Conservation (phyloP, 2,888 invertebrate genomes). For the Amphimallon solstitiale region DNA sequence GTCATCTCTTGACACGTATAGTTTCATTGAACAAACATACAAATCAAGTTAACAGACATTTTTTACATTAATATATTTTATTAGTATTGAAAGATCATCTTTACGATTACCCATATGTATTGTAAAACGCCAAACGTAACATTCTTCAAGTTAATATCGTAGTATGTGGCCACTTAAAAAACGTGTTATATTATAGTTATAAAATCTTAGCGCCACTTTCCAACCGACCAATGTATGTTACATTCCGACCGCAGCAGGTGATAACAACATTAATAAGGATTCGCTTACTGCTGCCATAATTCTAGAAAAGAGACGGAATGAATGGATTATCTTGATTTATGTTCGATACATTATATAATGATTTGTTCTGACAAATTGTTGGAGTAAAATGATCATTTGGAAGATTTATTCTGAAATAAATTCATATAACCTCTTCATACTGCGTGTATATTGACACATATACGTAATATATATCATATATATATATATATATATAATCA, state of each 20-base stretch:
- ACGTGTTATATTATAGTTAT: background rate
- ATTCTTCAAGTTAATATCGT: too few relatives aligned
- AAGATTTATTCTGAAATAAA: constrained; percentile 5
- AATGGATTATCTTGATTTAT: background rate
- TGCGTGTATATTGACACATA: background rate
- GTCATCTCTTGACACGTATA: too few relatives aligned
- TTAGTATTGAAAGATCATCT: too few relatives aligned
- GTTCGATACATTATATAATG: background rate
- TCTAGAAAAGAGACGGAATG: background rate
- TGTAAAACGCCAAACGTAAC: too few relatives aligned
- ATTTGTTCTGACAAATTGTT: constrained; percentile 12
- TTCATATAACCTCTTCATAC: background rate
- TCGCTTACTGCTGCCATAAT: constrained; percentile 8
- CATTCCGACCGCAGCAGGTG: constrained; percentile 45
- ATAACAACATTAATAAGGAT: constrained; percentile 42
- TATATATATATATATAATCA: too few relatives aligned
- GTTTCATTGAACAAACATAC: too few relatives aligned
- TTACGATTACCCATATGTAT: too few relatives aligned
- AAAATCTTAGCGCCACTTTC: constrained; percentile 34
- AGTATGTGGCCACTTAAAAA: too few relatives aligned
- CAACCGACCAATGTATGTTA: constrained; percentile 43
- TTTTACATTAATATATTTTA: too few relatives aligned
- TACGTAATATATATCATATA: too few relatives aligned
- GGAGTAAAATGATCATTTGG: background rate
- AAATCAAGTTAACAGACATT: too few relatives aligned